phyloP scores from a whole-genome alignment of 2,797 vertebrate species.

The Acanthornis magna region DNA sequence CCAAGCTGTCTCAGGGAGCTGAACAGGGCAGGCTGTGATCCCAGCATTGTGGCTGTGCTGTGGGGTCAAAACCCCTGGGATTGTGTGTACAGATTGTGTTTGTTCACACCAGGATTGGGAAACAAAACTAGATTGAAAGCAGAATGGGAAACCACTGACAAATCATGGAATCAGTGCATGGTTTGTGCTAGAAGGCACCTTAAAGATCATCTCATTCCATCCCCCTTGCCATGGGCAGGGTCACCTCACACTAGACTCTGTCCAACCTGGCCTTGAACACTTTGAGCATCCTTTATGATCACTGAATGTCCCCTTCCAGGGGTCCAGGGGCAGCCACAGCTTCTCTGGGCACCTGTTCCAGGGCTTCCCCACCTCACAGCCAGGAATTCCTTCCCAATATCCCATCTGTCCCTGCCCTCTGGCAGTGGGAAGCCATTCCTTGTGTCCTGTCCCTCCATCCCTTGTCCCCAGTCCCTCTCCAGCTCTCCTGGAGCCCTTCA shows the following conservation, averaged over 20 bases:
- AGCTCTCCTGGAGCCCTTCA: background rate
- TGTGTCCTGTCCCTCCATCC: background rate
- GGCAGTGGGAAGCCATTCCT: background rate
- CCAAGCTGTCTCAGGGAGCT: background rate
- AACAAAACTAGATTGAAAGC: background rate
- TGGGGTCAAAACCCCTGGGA: background rate
- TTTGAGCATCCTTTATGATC: background rate
- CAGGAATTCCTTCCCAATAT: background rate
- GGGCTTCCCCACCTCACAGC: background rate
- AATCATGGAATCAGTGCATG: background rate
- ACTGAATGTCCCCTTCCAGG: background rate
- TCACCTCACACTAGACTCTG: rapidly evolving
- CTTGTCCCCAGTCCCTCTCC: background rate
- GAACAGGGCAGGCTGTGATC: background rate
- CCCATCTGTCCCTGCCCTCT: rapidly evolving
- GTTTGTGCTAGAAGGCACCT: background rate
- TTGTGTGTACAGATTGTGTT: background rate
- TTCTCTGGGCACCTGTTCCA: background rate
- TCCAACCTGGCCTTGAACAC: background rate
- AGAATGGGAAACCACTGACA: background rate
- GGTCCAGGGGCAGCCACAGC: background rate
- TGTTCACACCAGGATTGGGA: background rate
- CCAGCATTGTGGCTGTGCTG: background rate
- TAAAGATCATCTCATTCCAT: background rate
- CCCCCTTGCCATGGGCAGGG: background rate